Evolutionary conservation across 2,113 vertebrate genomes (phyloP).

Genomic region (Rana temporaria): DNA sequence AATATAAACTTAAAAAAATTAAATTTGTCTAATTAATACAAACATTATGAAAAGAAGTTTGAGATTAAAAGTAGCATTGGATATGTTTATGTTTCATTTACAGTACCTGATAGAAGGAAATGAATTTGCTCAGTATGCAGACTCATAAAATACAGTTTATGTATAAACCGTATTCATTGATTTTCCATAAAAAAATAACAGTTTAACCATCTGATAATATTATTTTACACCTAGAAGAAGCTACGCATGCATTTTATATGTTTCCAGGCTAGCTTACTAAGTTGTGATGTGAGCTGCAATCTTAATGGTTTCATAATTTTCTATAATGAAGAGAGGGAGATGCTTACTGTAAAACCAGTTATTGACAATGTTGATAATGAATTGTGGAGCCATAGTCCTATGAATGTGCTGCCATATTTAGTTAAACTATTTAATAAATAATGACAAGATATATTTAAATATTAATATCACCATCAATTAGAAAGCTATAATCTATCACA

Average conservation of each 20-base stretch:
- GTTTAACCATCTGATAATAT: no score
- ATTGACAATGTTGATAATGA: conserved; percentile 54
- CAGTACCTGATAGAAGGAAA: no score
- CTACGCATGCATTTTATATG: background rate
- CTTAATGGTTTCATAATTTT: conserved; percentile 44
- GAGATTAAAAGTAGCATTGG: no score
- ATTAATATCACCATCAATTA: conserved; percentile 55
- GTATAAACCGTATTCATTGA: no score
- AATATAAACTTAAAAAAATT: no score
- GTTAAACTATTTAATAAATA: conserved; percentile 59
- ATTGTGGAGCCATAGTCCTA: conserved; percentile 47
- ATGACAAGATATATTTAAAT: conserved; percentile 57
- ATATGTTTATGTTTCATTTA: no score
- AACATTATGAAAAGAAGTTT: no score
- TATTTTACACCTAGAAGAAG: no score
- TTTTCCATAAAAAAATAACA: no score
- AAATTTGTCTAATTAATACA: no score
- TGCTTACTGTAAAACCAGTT: conserved; percentile 57
- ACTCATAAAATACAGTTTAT: no score
- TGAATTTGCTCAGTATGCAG: no score
- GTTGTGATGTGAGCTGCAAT: conserved; percentile 9
- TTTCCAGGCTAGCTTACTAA: background rate
- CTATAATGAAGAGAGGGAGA: conserved; percentile 51
- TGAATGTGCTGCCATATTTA: conserved; percentile 55
- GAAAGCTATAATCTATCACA: conserved; percentile 59